Evolutionary conservation across 2,113 vertebrate genomes (phyloP), one percentile per base, ranked within the genome.

Genomic region (Athene noctua): DNA sequence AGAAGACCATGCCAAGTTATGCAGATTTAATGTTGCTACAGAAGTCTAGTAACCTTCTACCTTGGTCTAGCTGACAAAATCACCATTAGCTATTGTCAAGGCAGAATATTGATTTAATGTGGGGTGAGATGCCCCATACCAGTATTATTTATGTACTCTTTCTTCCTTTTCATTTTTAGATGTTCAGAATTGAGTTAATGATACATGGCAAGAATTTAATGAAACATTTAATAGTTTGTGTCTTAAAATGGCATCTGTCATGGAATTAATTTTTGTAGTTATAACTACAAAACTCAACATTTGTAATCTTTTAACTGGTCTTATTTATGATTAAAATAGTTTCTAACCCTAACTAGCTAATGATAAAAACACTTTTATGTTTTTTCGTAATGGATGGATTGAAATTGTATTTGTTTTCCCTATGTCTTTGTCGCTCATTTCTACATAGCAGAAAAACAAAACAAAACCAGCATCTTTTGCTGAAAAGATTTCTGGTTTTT

Each of bases 231-330:
- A 52, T 80, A 91, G 26, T 78, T 96, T 88, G 10, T 81, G 81
- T 73, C 51, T 93, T 90, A 55, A 68, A 91, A 92, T 80, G 63
- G 67, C 30, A 80, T 77, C 79, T 88, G 34, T 80, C 66, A 57
- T 61, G 44, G 54, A 19, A 88, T 59, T 87, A 79, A 91, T 91
- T 91, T 85, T 66, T 92, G 51, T 55, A 73, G 20, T 67, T 92
- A 10, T 40, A 92, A 89, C 68, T 81, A 93, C 68, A 90, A 94
- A 84, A 80, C 9, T 65, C 67, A 70, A 74, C 13, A 84, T 78
- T 74, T 86, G 2, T 40, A 22, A 71, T 62, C 5, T 89, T 89
- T 67, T 63, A 89, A 58, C 16, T 67, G 32, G 49, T 74, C 30
- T 85, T 55, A 36, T 27, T 68, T 91, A 57, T 14, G 6, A 92